Conservation (phyloP, 2,888 invertebrate genomes). For the Hydrotaea diabolus region DNA sequence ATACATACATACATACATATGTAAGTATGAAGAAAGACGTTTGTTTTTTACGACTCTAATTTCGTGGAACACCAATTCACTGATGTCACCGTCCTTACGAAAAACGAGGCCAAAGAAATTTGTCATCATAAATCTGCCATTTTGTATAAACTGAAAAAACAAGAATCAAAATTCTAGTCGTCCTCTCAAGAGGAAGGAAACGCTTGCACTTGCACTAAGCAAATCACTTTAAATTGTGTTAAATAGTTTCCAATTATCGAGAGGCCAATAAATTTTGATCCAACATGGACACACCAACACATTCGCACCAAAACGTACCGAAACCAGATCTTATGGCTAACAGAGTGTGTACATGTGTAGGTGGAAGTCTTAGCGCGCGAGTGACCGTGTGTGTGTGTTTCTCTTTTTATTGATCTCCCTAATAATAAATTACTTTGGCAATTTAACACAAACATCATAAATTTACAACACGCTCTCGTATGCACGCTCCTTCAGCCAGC, state of each 20-base stretch:
- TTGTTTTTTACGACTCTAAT: slow-evolving; percentile 1
- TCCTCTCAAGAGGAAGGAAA: no score
- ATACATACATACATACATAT: no score
- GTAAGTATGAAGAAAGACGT: not conserved
- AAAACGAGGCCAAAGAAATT: no score
- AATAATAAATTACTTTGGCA: slow-evolving; percentile 28
- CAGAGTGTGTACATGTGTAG: not conserved
- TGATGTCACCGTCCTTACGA: no score
- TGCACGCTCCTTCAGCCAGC: not conserved
- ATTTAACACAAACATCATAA: slow-evolving; percentile 14
- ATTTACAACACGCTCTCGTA: slow-evolving; percentile 4
- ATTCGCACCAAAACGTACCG: not conserved
- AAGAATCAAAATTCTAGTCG: no score
- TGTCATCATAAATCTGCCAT: no score
- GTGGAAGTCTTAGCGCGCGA: not conserved
- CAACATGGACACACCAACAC: not conserved
- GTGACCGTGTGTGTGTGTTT: not conserved
- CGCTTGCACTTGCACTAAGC: not conserved
- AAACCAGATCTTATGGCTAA: no score
- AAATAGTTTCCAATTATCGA: slow-evolving; percentile 41
- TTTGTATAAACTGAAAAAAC: no score
- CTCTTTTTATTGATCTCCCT: slow-evolving; percentile 8
- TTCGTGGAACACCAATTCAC: not conserved
- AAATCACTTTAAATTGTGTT: slow-evolving; percentile 35
- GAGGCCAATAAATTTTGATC: slow-evolving; percentile 35